These are phyloP conservation scores for Cenopis cana DNA, from an alignment of 2,888 invertebrate genomes.

Conservation along the genomic window DNA sequence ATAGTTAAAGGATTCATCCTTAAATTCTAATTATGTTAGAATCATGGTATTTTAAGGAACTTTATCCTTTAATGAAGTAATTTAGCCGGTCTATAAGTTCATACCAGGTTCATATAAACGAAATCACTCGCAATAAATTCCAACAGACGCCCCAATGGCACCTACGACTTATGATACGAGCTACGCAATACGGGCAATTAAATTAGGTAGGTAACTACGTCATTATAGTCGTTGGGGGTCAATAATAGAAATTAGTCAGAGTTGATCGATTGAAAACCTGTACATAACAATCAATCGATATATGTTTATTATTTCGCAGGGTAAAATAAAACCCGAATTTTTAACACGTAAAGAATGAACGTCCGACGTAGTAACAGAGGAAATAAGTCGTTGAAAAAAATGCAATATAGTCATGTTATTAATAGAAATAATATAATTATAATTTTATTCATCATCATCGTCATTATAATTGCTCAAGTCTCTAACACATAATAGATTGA, in stretches of 20 bases:
- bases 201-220: conserved; percentile 13
- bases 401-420: no score
- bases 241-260: conserved; percentile 19
- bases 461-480: not conserved
- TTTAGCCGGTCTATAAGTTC: not conserved
- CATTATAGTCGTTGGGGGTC: conserved; percentile 9
- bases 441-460: no score
- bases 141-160: not conserved
- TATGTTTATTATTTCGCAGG: no score
- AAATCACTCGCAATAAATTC: conserved; percentile 11
- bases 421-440: not conserved
- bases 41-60: not conserved
- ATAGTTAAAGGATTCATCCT: not conserved
- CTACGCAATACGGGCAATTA: not conserved
- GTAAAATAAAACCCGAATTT: no score
- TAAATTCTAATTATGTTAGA: no score
- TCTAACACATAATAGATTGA: conserved; percentile 7
- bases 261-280: conserved; percentile 6
- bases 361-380: no score
- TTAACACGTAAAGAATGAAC: no score
- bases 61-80: not conserved
- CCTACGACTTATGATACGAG: not conserved
- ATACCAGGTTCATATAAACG: no score
- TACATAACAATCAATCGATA: not conserved
- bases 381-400: no score